Evolutionary conservation across 2,797 vertebrate species (phyloP), one percentile per base, ranked within the genome.

Genomic region (Pseudochirops cupreus): DNA sequence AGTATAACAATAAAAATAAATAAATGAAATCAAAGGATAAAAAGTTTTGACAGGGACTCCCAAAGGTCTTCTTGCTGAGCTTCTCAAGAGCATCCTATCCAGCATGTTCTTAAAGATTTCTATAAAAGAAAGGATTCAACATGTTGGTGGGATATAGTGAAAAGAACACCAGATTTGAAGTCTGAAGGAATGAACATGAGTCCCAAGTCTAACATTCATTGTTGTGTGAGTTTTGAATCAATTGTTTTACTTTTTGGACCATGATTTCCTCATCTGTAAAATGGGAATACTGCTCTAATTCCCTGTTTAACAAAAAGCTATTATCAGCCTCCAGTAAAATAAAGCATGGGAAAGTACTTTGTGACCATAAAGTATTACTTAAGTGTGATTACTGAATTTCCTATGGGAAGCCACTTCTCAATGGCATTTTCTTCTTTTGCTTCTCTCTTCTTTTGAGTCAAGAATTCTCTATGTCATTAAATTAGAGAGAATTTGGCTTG

Each of bases 401-500:
- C 39, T 11, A 46, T 46, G 39, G 74, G 3, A 46, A 26, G 2
- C 29, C 31, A 31, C 55, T 55, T 54, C 90, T 91, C 52, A 53
- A 31, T 55, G 28, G 13, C 29, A 33, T 91, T 91, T 55, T 91
- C 90, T 33, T 54, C 52, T 91, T 91, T 55, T 91, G 28, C 33
- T 91, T 33, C 1, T 91, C 0, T 5, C 1, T 24, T 1, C 28
- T 21, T 4, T 12, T 58, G 39, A 57, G 58, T 13, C 56, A 9
- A 53, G 24, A 54, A 3, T 74, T 93, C 29, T 58, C 14, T n/a
- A 26, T 94, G 67, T 94, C 53, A 82, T 59, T 24, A 93, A 54
- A 39, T 57, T 56, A 96, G 39, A 97, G 9, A 7, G 2, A 93
- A 93, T 91, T 26, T 91, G 93, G 89, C 62, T 95, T 96, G 58